A percentile compares a stretch with the other conserved stretches of the same genome.
These are phyloP conservation scores for Taeniopygia guttata DNA, from an alignment of 2,797 vertebrate genomes.

Conservation along the genomic window DNA sequence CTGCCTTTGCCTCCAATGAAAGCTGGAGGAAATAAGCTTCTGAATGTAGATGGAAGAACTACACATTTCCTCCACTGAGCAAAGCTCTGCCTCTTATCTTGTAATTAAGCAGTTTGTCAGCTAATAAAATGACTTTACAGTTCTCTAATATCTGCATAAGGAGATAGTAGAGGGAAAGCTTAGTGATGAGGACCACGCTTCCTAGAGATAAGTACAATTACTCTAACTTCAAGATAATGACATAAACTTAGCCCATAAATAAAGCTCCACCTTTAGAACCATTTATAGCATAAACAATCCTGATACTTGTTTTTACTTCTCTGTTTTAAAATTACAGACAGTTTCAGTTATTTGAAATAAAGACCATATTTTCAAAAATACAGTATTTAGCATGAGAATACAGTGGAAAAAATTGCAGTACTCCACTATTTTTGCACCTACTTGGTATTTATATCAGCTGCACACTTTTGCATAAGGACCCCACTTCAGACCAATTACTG, in stretches of 20 bases:
- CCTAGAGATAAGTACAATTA: not conserved
- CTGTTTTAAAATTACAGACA: not conserved
- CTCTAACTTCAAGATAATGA: not conserved
- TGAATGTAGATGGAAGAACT: not conserved
- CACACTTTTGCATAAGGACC: not conserved
- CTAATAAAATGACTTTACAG: not conserved
- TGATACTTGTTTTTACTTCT: not conserved
- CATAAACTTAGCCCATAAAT: not conserved
- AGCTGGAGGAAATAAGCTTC: not conserved
- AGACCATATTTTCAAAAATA: not conserved
- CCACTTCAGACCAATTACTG: not conserved
- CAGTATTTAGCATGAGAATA: not conserved
- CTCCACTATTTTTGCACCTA: not conserved
- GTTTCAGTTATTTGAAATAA: not conserved
- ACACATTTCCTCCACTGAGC: not conserved
- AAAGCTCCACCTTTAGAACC: not conserved
- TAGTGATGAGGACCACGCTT: not conserved
- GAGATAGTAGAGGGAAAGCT: not conserved
- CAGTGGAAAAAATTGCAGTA: not conserved
- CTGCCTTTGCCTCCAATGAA: not conserved
- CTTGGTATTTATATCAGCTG: not conserved
- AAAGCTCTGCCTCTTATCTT: not conserved
- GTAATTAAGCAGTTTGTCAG: not conserved
- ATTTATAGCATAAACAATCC: not conserved
- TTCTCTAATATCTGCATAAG: not conserved